Percentiles rank a stretch among this genome's conserved stretches.
Evolutionary conservation across 1,140 invertebrate species (phyloP).

Genomic region (Apis cerana): DNA sequence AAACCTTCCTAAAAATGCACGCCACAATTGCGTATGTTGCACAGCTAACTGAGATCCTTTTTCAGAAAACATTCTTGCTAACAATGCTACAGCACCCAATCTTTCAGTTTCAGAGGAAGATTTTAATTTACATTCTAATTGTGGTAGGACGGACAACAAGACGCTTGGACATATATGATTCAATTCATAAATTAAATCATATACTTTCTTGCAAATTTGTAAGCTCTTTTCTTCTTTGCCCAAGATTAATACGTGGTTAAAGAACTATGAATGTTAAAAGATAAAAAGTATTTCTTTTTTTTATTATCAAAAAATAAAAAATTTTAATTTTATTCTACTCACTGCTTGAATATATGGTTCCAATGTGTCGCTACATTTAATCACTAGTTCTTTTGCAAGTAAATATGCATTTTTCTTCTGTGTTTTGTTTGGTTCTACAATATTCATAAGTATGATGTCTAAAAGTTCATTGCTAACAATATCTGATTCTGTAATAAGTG

Average conservation of each 20-base stretch:
- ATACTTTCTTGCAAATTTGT: conserved; percentile 92
- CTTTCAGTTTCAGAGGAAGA: conserved; percentile 93
- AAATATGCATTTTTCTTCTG: conserved; percentile 94
- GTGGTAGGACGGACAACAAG: conserved; percentile 93
- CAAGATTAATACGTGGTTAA: conserved; percentile 96
- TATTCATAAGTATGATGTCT: conserved; percentile 96
- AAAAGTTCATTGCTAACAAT: conserved; percentile 96
- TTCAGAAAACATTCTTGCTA: conserved; percentile 98
- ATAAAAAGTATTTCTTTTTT: background rate
- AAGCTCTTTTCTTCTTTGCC: conserved; percentile 93
- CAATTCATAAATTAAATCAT: conserved; percentile 98
- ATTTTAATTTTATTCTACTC: conserved; percentile 74
- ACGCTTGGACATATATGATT: conserved; percentile 96
- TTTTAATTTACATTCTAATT: conserved; percentile 96
- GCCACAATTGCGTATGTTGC: conserved; percentile 92
- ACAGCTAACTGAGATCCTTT: conserved; percentile 94
- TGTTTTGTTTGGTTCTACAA: conserved; percentile 97
- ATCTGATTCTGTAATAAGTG: conserved; percentile 97
- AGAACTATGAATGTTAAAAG: conserved; percentile 87
- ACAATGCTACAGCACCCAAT: conserved; percentile 92
- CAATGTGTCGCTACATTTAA: conserved; percentile 94
- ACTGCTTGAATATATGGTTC: conserved; percentile 97
- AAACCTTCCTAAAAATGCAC: conserved; percentile 94
- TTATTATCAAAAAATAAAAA: background rate
- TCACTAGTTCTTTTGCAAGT: conserved; percentile 94